Conservation (phyloP, 2,797 vertebrate genomes). For the Pteropus rufus region DNA sequence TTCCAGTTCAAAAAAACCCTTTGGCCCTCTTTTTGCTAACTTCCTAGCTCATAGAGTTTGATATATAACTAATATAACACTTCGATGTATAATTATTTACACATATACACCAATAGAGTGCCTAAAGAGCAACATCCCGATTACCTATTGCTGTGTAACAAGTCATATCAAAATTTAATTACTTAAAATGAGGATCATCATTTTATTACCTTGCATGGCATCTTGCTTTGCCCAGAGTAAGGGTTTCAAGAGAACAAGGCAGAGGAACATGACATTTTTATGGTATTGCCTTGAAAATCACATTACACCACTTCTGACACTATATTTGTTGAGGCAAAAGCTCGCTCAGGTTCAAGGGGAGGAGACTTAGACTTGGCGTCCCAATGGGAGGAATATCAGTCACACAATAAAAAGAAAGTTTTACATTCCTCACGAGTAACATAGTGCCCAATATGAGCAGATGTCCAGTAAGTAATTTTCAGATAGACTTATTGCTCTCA, state of each 20-base stretch:
- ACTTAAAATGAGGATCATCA: not conserved
- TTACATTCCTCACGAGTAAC: not conserved
- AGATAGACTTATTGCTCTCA: not conserved
- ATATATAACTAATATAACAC: not conserved
- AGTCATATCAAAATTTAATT: not conserved
- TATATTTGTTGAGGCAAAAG: not conserved
- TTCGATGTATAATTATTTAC: not conserved
- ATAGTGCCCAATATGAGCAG: not conserved
- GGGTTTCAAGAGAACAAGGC: not conserved
- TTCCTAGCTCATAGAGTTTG: not conserved
- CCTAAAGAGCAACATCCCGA: not conserved
- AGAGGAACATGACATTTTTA: not conserved
- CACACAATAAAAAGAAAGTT: not conserved
- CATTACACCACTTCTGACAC: not conserved
- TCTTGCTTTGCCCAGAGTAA: not conserved
- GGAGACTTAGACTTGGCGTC: not conserved
- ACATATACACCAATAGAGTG: not conserved
- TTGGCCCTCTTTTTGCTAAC: not conserved
- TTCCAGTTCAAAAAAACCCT: not conserved
- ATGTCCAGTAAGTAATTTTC: not conserved
- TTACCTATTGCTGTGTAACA: not conserved
- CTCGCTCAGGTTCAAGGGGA: not conserved
- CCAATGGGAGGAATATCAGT: not conserved
- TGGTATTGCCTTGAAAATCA: not conserved
- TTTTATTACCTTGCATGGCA: not conserved